A percentile compares a stretch with the other conserved stretches of the same genome.
These are phyloP conservation scores for Acholoe squamosa DNA, from an alignment of 2,888 invertebrate species.

Conservation along the genomic window DNA sequence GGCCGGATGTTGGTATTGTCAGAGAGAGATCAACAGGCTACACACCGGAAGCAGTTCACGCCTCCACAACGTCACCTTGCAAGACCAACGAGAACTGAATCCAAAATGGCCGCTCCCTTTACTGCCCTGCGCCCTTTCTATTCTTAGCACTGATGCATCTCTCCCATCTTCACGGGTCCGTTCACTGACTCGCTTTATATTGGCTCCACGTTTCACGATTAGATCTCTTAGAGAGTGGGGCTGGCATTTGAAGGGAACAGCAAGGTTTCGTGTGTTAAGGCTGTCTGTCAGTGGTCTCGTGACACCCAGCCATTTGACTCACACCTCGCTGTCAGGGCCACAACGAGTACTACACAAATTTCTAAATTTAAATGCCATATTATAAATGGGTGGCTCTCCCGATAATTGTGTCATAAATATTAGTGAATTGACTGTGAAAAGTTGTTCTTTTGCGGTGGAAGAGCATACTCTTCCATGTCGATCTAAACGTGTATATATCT, in stretches of 20 bases:
- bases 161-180: too few species aligned
- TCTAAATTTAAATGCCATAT: too few species aligned
- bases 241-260: background rate
- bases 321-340: too few species aligned
- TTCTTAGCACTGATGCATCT: background rate
- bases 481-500: too few species aligned
- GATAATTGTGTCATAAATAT: too few species aligned
- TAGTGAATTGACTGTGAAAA: too few species aligned
- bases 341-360: too few species aligned
- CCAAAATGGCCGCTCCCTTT: conserved; percentile 57
- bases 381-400: too few species aligned
- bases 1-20: background rate
- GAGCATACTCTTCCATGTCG: too few species aligned
- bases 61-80: background rate
- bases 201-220: background rate
- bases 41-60: conserved; percentile 26
- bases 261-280: background rate
- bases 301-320: background rate
- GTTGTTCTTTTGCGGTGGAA: too few species aligned
- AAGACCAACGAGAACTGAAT: background rate
- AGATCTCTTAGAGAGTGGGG: background rate
- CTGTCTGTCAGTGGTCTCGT: background rate
- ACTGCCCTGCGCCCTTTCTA: background rate
- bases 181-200: background rate
- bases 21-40: conserved; percentile 5